These are phyloP conservation scores for Hesperia comma DNA, from an alignment of 2,888 invertebrate genomes.

Conservation along the genomic window DNA sequence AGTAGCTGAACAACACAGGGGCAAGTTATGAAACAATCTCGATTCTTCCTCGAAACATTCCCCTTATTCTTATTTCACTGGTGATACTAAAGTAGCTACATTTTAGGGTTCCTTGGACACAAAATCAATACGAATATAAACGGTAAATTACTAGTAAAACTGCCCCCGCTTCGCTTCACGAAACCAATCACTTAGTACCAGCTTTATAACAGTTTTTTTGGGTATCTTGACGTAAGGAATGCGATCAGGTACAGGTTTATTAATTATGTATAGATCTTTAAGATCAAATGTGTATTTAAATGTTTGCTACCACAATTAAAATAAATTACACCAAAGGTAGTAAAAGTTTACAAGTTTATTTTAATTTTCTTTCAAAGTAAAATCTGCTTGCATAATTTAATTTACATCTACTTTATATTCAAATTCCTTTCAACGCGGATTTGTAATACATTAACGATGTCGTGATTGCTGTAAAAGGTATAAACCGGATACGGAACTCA, in stretches of 20 bases:
- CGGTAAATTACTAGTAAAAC: no score
- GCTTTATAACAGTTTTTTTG: no score
- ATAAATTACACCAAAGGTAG: no score
- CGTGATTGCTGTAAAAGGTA: background rate
- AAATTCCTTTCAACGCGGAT: background rate
- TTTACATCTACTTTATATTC: slow-evolving; percentile 2
- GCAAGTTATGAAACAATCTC: slow-evolving; percentile 62
- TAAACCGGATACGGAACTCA: background rate
- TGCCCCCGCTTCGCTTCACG: no score
- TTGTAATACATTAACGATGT: background rate
- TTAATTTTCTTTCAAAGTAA: background rate
- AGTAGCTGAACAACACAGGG: slow-evolving; percentile 50
- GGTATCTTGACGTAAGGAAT: no score
- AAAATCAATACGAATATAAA: background rate
- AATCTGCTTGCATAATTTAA: background rate
- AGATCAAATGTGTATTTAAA: no score
- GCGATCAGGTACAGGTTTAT: no score
- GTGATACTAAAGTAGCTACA: slow-evolving; percentile 75
- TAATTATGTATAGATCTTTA: no score
- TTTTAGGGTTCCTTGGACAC: slow-evolving; percentile 48
- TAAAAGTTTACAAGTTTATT: no score
- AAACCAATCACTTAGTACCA: no score
- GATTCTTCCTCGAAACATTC: slow-evolving; percentile 56
- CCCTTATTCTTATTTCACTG: slow-evolving; percentile 68
- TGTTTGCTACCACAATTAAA: no score